These are phyloP conservation scores for Brachionichthys hirsutus DNA, from an alignment of 2,113 vertebrate species.

Conservation along the genomic window DNA sequence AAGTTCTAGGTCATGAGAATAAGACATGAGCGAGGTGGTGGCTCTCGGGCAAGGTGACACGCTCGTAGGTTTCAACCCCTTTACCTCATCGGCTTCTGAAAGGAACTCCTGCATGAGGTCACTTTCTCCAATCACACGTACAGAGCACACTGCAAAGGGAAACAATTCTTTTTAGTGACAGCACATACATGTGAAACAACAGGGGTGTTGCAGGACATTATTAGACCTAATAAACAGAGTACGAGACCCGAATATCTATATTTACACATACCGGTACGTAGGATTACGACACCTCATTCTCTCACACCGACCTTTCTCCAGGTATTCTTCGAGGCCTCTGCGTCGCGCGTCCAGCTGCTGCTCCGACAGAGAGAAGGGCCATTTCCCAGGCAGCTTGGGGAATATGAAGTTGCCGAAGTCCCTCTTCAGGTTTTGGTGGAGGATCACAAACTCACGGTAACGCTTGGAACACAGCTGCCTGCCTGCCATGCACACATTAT, in stretches of 20 bases:
- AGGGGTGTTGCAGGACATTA: background rate
- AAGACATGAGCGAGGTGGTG: slow-evolving; percentile 9
- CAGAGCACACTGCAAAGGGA: slow-evolving; percentile 86
- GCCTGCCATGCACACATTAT: slow-evolving; percentile 95
- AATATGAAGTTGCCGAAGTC: slow-evolving; percentile 92
- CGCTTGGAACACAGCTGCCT: slow-evolving; percentile 94
- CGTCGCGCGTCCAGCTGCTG: slow-evolving; percentile 93
- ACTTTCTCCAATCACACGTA: slow-evolving; percentile 94
- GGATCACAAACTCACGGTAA: slow-evolving; percentile 91
- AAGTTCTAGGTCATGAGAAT: slow-evolving; percentile 80
- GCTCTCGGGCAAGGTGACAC: slow-evolving; percentile 8
- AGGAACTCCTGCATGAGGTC: slow-evolving; percentile 98
- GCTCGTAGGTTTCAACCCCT: background rate
- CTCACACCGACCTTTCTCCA: slow-evolving; percentile 85
- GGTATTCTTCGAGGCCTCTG: slow-evolving; percentile 92
- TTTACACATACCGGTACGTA: background rate
- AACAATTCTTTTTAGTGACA: background rate
- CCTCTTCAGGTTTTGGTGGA: slow-evolving; percentile 95
- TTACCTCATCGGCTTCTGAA: slow-evolving; percentile 95
- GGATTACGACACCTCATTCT: background rate
- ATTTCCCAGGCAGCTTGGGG: slow-evolving; percentile 92
- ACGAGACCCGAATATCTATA: background rate
- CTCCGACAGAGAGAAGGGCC: slow-evolving; percentile 94
- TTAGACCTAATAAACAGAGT: background rate
- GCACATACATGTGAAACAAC: background rate